Evolutionary conservation across 2,797 vertebrate species (phyloP), one percentile per base, ranked within the genome.

Genomic region (Champsocephalus esox): DNA sequence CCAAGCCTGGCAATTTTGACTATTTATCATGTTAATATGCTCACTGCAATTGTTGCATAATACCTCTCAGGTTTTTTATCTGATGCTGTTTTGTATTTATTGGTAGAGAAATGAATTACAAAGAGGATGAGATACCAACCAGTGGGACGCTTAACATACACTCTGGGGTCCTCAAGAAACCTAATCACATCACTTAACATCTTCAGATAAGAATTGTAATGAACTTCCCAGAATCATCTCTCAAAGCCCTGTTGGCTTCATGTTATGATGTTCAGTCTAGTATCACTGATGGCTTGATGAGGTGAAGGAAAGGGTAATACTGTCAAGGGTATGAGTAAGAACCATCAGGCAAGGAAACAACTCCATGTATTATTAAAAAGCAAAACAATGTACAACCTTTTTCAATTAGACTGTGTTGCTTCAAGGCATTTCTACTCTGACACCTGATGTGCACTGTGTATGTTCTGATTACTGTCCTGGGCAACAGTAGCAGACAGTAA

Each of bases 141-240:
- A 77, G 75, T 78, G 82, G 86, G 79, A 88, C 61, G 48, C 80
- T 79, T 79, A 57, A 61, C 65, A 79, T 49, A 67, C 88, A 83
- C 88, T 86, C 85, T 4, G 21, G 73, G 81, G 84, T 84, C 84
- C 88, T 92, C 87, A 69, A 83, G 34, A 81, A 82, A 72, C 54
- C 79, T 91, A 92, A 92, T 92, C 83, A 69, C 79, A 79, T 88
- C 87, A 79, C 82, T 93, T 88, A 87, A 89, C 79, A 79, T 86
- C 79, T 89, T 88, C 84, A 89, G 91, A 91, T 92, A 89, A 83
- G 77, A 79, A 71, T 79, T 82, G 74, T 88, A 89, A 92, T 91
- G 82, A 92, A 90, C 83, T 85, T 88, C 58, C 6, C 48, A 82
- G 80, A 81, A 81, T 64, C 81, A 77, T 85, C 88, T 79, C 69